A percentile compares a stretch with the other conserved stretches of the same genome.
phyloP scores from a whole-genome alignment of 2,888 invertebrate species.

The Lordiphosa andalusiaca region DNA sequence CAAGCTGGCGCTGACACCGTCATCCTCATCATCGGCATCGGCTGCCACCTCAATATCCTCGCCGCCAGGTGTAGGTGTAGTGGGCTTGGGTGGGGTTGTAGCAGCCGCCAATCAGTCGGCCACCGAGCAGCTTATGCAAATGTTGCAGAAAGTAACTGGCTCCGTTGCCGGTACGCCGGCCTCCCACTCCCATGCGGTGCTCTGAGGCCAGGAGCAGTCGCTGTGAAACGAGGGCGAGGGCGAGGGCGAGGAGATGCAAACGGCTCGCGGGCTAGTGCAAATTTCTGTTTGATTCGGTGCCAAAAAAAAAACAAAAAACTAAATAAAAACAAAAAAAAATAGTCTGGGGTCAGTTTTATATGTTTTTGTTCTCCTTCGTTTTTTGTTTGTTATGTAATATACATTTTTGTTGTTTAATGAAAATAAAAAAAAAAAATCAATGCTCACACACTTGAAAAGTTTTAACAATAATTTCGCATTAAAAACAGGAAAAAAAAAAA shows the following conservation, averaged over 20 bases:
- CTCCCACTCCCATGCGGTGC: constrained; percentile 48
- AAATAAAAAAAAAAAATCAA: constrained; percentile 44
- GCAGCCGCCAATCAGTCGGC: constrained; percentile 68
- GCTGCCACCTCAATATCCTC: constrained; percentile 74
- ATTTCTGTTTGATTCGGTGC: constrained; percentile 67
- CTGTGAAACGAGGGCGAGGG: not conserved
- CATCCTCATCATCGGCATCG: constrained; percentile 72
- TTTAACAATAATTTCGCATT: constrained; percentile 72
- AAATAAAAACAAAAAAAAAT: constrained; percentile 6
- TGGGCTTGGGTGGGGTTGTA: constrained; percentile 42
- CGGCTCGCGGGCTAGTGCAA: constrained; percentile 59
- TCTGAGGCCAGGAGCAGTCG: constrained; percentile 24
- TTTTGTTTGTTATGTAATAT: constrained; percentile 51
- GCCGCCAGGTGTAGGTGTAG: constrained; percentile 52
- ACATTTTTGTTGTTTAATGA: constrained; percentile 35
- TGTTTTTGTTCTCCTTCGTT: constrained; percentile 50
- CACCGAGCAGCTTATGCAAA: constrained; percentile 79
- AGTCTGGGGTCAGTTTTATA: constrained; percentile 26
- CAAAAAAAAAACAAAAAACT: constrained; percentile 47
- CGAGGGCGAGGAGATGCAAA: constrained; percentile 22
- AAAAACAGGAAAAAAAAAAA: constrained; percentile 38
- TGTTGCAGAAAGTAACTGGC: constrained; percentile 78
- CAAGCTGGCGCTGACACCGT: constrained; percentile 78
- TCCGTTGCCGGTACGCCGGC: constrained; percentile 46
- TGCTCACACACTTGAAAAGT: constrained; percentile 79